Evolutionary conservation across 2,888 invertebrate species (phyloP).

Genomic region (Amorpha juglandis): DNA sequence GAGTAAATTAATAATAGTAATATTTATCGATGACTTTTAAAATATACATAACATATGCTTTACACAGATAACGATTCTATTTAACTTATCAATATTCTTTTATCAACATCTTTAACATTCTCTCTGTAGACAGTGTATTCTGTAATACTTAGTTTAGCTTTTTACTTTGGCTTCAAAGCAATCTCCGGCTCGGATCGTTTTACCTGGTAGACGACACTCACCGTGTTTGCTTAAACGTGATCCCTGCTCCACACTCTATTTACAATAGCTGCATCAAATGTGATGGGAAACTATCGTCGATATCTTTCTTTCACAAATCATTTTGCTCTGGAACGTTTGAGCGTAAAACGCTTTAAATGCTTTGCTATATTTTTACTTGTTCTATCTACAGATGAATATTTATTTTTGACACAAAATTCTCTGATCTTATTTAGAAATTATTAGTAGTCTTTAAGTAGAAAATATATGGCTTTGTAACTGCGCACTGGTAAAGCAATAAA

Average conservation of each 20-base stretch:
- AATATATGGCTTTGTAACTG: too few species aligned
- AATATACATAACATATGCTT: too few species aligned
- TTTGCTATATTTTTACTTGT: too few species aligned
- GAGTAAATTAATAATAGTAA: too few species aligned
- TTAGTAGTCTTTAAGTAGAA: too few species aligned
- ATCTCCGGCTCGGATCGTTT: conserved; percentile 15
- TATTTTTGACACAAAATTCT: too few species aligned
- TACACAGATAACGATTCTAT: too few species aligned
- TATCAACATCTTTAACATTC: neutral
- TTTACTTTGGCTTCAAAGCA: conserved; percentile 8
- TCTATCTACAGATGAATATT: too few species aligned
- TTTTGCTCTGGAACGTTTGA: neutral
- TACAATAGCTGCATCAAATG: conserved; percentile 6
- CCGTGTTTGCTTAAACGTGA: neutral
- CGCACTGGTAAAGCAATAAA: too few species aligned
- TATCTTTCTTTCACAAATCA: conserved; percentile 7
- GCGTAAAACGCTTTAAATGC: neutral
- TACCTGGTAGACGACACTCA: conserved; percentile 8
- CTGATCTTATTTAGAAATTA: too few species aligned
- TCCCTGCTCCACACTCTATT: neutral
- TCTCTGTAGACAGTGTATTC: neutral
- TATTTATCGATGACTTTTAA: too few species aligned
- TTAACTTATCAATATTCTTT: neutral
- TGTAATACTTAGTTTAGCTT: conserved; percentile 10
- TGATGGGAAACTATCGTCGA: neutral